Conservation (phyloP, 2,113 vertebrate genomes). For the Pantherophis guttatus region DNA sequence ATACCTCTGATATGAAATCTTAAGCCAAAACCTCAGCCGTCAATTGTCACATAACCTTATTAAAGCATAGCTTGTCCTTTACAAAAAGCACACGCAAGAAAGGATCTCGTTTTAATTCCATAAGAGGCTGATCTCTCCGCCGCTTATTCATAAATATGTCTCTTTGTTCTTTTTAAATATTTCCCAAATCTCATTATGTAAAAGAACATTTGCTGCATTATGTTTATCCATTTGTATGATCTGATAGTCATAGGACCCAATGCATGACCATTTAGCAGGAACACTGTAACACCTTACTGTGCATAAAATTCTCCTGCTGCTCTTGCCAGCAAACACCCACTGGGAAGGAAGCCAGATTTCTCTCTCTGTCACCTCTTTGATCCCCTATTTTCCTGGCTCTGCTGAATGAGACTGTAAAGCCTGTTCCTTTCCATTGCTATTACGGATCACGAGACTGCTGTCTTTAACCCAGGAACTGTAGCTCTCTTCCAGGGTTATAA, state of each 20-base stretch:
- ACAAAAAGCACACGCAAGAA: constrained; percentile 4
- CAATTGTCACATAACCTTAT: not conserved
- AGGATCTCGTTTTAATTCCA: constrained; percentile 14
- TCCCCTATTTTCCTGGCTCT: not conserved
- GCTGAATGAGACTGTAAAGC: not conserved
- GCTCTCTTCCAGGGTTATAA: not conserved
- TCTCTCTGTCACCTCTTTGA: not conserved
- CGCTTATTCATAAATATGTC: constrained; percentile 35
- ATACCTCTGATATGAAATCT: not conserved
- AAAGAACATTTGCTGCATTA: constrained; percentile 9
- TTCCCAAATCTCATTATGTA: not conserved
- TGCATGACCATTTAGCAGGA: not conserved
- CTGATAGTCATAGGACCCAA: not conserved
- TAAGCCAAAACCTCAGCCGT: not conserved
- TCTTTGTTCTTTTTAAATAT: constrained; percentile 25
- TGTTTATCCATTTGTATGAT: constrained; percentile 1
- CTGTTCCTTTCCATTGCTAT: not conserved
- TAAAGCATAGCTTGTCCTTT: constrained; percentile 8
- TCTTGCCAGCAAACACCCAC: not conserved
- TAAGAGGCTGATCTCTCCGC: not conserved
- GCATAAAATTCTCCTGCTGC: not conserved
- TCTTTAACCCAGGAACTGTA: not conserved
- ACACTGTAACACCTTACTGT: not conserved
- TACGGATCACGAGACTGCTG: not conserved
- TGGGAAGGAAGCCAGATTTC: not conserved